Conservation (phyloP, 2,888 invertebrate genomes). For the Temnothorax rugatulus region DNA sequence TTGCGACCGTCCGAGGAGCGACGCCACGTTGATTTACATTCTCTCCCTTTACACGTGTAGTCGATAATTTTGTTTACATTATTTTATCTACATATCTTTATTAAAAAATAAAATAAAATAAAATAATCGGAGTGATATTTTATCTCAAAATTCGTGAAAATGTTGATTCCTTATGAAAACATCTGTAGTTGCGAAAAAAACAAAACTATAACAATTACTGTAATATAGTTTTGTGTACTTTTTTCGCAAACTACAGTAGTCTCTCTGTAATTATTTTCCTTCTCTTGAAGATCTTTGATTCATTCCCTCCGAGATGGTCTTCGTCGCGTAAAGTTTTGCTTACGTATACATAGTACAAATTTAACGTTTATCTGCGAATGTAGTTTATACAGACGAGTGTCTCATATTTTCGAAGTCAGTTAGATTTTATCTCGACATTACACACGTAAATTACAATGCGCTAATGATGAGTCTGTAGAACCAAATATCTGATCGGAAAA, state of each 20-base stretch:
- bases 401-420: background rate
- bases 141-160: background rate
- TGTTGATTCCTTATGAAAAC: background rate
- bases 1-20: background rate
- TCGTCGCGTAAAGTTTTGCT: too few species aligned
- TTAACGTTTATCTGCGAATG: background rate
- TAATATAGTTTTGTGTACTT: too few species aligned
- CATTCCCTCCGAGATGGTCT: background rate
- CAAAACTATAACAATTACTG: too few species aligned
- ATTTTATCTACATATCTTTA: background rate
- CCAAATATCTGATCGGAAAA: background rate
- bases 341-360: background rate
- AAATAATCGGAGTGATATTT: background rate
- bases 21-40: too few species aligned
- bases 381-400: background rate
- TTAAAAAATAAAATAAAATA: background rate
- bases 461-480: background rate
- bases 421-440: background rate
- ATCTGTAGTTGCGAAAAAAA: too few species aligned
- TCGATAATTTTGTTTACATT: background rate
- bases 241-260: too few species aligned
- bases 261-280: too few species aligned
- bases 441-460: background rate
- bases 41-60: too few species aligned
- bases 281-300: background rate